These are phyloP conservation scores for Tetramorium parvispinum DNA, from an alignment of 1,140 invertebrate genomes.

Conservation along the genomic window DNA sequence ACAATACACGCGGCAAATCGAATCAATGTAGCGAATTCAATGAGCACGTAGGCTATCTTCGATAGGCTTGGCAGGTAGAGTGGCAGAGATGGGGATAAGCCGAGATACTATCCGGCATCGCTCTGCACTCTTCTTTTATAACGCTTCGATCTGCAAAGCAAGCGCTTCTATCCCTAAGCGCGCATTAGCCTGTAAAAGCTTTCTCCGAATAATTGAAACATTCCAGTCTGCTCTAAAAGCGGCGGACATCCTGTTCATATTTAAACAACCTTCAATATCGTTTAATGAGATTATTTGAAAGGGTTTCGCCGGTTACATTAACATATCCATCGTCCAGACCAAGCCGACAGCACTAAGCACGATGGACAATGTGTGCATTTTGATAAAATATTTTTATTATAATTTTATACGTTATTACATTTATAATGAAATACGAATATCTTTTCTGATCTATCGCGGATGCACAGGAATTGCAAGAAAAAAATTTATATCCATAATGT, in stretches of 20 bases:
- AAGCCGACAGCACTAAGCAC: slow-evolving; percentile 41
- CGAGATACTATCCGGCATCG: slow-evolving; percentile 38
- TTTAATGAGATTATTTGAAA: slow-evolving; percentile 82
- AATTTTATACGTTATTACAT: background rate
- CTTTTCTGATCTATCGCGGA: background rate
- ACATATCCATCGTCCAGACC: slow-evolving; percentile 76
- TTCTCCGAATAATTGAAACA: slow-evolving; percentile 71
- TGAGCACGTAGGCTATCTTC: slow-evolving; percentile 36
- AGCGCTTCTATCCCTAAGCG: background rate
- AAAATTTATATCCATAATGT: background rate
- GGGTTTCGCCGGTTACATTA: slow-evolving; percentile 82
- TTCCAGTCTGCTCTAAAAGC: slow-evolving; percentile 28
- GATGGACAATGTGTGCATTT: slow-evolving; percentile 51
- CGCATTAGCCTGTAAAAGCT: slow-evolving; percentile 19
- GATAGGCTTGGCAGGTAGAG: slow-evolving; percentile 35
- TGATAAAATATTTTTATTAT: slow-evolving; percentile 17
- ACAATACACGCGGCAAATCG: slow-evolving; percentile 3
- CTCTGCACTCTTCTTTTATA: slow-evolving; percentile 43
- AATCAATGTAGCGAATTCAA: slow-evolving; percentile 47
- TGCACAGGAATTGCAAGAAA: background rate
- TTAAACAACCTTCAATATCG: slow-evolving; percentile 83
- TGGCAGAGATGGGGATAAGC: slow-evolving; percentile 47
- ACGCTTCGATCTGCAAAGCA: slow-evolving; percentile 35
- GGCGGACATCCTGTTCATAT: slow-evolving; percentile 67
- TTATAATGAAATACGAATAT: background rate